Base-by-base conservation (phyloP, 2,888 invertebrate genomes). In the Drosophila falleni region DNA sequence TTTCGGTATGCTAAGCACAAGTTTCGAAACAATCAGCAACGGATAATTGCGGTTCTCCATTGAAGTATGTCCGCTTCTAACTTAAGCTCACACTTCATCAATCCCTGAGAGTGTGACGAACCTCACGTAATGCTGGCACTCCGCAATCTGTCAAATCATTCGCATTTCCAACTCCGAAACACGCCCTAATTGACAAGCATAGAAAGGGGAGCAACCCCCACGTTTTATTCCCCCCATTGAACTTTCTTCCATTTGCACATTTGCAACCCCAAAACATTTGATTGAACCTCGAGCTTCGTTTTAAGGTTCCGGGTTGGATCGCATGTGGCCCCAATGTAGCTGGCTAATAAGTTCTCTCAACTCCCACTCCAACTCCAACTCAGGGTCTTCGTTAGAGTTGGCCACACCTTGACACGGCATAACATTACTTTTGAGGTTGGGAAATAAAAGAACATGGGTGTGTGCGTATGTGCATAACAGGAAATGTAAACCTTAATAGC, bases 401-500 rank as follows among this genome's bases (percentile, higher is more conserved):
- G 74, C 69, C 87, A 78, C 80, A 80, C 87, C 81, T 74, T 49
- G 55, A 10, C 56, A 50, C 44, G 37, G 29, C 15, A 4, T 26
- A 29, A 35, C 53, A 64, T 78, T 74, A 64, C 60, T 60, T 55
- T 61, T 47, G 64, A 54, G 56, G 19, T 63, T 19, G 73, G 51
- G 62, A 63, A 78, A 77, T 42, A 49, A 49, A 53, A 19, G 44
- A 68, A 63, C 53, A 61, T 54, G 62, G 35, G 41, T 49, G 39
- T 29, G 55, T 29, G 44, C 9, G 58, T 50, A 16, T 51, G 62
- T 65, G 53, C 39, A 62, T 49, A 58, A 64, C 81, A 79, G 82
- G 88, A 83, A 83, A 71, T 80, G 82, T 80, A 68, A 72, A 65
- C 75, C 68, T 61, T 75, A 67, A 64, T 64, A 50, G 71, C 16